Evolutionary conservation across 2,888 invertebrate genomes (phyloP).

Genomic region (Xylota segnis): DNA sequence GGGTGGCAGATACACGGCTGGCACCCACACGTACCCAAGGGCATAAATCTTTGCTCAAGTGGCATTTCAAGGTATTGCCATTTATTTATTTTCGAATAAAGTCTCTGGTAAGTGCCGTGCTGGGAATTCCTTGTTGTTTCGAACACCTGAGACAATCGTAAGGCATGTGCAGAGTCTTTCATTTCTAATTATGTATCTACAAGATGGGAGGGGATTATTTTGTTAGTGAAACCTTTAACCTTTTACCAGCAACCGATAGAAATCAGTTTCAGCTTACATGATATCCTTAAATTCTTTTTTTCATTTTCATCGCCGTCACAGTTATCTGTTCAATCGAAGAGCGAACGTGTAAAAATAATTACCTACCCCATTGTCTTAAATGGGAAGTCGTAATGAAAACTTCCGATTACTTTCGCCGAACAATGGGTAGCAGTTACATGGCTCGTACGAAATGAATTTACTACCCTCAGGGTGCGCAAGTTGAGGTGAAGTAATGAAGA

Average conservation of each 20-base stretch:
- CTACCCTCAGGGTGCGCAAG: conserved; percentile 56
- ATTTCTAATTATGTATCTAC: not conserved
- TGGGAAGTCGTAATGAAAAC: conserved; percentile 61
- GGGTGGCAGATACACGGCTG: conserved; percentile 41
- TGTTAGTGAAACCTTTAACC: no score
- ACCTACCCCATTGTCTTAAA: conserved; percentile 66
- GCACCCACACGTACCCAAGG: conserved; percentile 52
- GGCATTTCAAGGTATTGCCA: conserved; percentile 73
- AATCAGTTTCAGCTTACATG: no score
- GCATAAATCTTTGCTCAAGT: conserved; percentile 73
- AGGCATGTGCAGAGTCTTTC: not conserved
- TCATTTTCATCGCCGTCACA: conserved; percentile 8
- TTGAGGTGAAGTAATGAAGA: conserved; percentile 74
- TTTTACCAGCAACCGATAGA: not conserved
- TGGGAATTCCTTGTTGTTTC: conserved; percentile 59
- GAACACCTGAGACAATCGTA: conserved; percentile 62
- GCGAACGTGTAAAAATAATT: conserved; percentile 67
- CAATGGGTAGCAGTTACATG: conserved; percentile 57
- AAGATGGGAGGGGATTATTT: not conserved
- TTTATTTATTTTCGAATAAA: conserved; percentile 66
- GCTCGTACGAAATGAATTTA: conserved; percentile 64
- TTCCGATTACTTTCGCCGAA: conserved; percentile 66
- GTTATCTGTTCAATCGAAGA: conserved; percentile 12
- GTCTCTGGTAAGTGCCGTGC: conserved; percentile 57
- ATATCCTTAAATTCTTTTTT: not conserved